Conservation (phyloP, 2,888 invertebrate species). For the Dicycla oo region DNA sequence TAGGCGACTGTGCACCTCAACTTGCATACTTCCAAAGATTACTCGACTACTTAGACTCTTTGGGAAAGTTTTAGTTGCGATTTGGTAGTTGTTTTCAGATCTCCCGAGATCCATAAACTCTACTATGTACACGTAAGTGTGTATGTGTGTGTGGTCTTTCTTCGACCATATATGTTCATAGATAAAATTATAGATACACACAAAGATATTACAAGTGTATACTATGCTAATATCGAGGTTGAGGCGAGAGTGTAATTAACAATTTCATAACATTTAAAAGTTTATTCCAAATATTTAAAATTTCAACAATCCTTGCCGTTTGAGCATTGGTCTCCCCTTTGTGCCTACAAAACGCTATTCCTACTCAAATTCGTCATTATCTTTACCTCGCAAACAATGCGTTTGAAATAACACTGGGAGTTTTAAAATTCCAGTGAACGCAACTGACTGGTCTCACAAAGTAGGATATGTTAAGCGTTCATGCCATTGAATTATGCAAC, state of each 20-base stretch:
- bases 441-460: slow-evolving; percentile 69
- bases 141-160: not conserved
- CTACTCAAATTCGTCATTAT: slow-evolving; percentile 60
- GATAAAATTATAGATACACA: not conserved
- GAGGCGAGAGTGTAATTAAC: not conserved
- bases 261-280: slow-evolving; percentile 9
- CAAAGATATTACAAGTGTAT: too few relatives aligned
- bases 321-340: slow-evolving; percentile 44
- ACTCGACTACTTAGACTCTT: slow-evolving; percentile 37
- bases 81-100: slow-evolving; percentile 38
- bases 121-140: not conserved
- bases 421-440: slow-evolving; percentile 72
- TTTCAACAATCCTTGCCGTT: slow-evolving; percentile 15
- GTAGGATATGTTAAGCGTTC: slow-evolving; percentile 75
- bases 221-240: too few relatives aligned
- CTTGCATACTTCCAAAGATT: slow-evolving; percentile 59
- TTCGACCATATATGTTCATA: not conserved
- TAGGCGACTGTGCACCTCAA: slow-evolving; percentile 49
- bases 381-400: slow-evolving; percentile 63
- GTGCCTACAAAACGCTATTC: slow-evolving; percentile 36
- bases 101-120: slow-evolving; percentile 11
- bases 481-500: slow-evolving; percentile 80
- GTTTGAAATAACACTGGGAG: slow-evolving; percentile 62
- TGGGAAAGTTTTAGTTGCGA: slow-evolving; percentile 53
- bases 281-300: slow-evolving; percentile 15